A percentile compares a stretch with the other conserved stretches of the same genome.
Evolutionary conservation across 2,113 vertebrate genomes (phyloP).

Genomic region (Microtus pennsylvanicus): DNA sequence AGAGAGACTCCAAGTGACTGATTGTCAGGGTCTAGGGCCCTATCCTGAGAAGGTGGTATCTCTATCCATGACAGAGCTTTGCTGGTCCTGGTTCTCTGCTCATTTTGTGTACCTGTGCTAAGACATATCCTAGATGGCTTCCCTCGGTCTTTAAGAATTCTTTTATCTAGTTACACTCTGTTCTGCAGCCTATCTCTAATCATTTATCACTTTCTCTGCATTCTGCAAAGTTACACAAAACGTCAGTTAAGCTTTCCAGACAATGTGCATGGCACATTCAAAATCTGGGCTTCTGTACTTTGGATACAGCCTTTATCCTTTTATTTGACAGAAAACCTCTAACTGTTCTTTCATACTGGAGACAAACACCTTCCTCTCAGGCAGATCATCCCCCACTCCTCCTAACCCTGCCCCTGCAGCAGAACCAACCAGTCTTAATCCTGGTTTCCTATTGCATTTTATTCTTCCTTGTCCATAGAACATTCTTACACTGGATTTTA

Average conservation of each 20-base stretch:
- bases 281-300: not conserved
- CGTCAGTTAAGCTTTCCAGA: not conserved
- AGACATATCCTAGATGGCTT: not conserved
- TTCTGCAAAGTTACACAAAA: not conserved
- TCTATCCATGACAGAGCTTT: not conserved
- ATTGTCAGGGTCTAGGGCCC: not conserved
- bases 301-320: not conserved
- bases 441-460: not conserved
- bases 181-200: not conserved
- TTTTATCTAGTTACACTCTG: not conserved
- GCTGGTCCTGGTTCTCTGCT: not conserved
- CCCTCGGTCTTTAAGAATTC: not conserved
- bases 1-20: constrained; percentile 10
- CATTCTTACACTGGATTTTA: not conserved
- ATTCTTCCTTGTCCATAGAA: not conserved
- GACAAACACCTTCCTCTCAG: not conserved
- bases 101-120: not conserved
- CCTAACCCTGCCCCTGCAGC: not conserved
- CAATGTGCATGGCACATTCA: not conserved
- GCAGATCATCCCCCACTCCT: not conserved
- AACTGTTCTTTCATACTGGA: constrained; percentile 6
- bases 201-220: not conserved
- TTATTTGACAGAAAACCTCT: not conserved
- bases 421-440: not conserved
- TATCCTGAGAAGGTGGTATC: not conserved